Conservation (phyloP, 2,888 invertebrate genomes). For the Ametastegia equiseti region DNA sequence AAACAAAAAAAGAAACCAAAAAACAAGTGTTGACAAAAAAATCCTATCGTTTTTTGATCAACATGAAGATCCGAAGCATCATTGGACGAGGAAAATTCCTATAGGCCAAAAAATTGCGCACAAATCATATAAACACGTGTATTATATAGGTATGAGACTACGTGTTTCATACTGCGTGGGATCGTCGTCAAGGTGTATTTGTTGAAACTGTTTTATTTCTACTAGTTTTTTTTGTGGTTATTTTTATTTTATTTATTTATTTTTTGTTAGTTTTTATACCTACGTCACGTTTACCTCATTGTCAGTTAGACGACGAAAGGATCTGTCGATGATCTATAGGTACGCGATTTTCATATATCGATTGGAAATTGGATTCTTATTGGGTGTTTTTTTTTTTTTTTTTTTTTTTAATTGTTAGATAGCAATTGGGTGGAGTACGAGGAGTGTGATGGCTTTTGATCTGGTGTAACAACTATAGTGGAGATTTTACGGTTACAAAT, state of each 20-base stretch:
- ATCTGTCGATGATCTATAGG: too few relatives aligned
- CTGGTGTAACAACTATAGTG: too few relatives aligned
- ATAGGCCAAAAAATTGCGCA: constrained; percentile 4
- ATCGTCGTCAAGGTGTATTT: constrained; percentile 28
- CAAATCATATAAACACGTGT: not conserved
- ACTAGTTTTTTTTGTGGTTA: not conserved
- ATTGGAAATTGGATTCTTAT: too few relatives aligned
- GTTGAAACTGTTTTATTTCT: not conserved
- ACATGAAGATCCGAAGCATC: constrained; percentile 53
- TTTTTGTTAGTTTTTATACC: too few relatives aligned
- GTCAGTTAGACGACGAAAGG: too few relatives aligned
- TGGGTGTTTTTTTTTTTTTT: too few relatives aligned
- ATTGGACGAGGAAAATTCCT: constrained; percentile 64
- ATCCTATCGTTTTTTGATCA: not conserved
- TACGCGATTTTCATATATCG: too few relatives aligned
- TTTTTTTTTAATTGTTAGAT: too few relatives aligned
- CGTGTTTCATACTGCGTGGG: not conserved
- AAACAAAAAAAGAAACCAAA: not conserved
- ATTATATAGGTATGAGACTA: not conserved
- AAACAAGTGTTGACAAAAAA: not conserved
- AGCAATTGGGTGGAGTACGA: too few relatives aligned
- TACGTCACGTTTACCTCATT: too few relatives aligned
- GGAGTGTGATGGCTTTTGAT: too few relatives aligned
- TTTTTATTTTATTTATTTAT: not conserved
- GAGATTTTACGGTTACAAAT: not conserved